These are phyloP conservation scores for Apamea epomidion DNA, from an alignment of 2,888 invertebrate species.

Conservation along the genomic window DNA sequence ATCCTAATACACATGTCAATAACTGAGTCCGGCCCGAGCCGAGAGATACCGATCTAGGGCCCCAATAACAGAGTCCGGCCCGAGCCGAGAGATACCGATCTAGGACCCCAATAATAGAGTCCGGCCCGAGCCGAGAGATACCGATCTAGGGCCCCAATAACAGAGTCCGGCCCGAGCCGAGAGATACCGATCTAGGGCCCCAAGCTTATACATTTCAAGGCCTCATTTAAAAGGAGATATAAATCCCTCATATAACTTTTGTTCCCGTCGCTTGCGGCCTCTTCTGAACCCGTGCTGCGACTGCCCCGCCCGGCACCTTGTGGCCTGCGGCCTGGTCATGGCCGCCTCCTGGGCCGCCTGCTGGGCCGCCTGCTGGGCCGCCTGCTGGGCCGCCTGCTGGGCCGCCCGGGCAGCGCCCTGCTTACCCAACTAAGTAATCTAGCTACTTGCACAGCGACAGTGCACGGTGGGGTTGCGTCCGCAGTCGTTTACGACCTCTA, in stretches of 20 bases:
- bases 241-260: slow-evolving; percentile 1
- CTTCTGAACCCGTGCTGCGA: too few species aligned
- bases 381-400: too few species aligned
- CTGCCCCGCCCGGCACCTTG: background rate
- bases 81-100: background rate
- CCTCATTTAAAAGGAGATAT: slow-evolving; percentile 37
- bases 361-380: too few species aligned
- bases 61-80: slow-evolving; percentile 63
- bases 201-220: slow-evolving; percentile 37
- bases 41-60: too few species aligned
- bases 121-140: too few species aligned
- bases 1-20: slow-evolving; percentile 67
- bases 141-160: too few species aligned
- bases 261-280: slow-evolving; percentile 16
- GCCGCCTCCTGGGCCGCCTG: background rate
- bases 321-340: background rate
- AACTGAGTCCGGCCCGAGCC: too few species aligned
- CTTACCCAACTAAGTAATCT: background rate
- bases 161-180: slow-evolving; percentile 46
- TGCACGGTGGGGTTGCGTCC: slow-evolving; percentile 54
- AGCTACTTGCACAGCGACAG: slow-evolving; percentile 22
- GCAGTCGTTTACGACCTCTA: slow-evolving; percentile 51
- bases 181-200: background rate
- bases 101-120: slow-evolving; percentile 11
- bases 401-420: background rate